phyloP scores from a whole-genome alignment of 2,113 vertebrate species.

The Pygoscelis adeliae region DNA sequence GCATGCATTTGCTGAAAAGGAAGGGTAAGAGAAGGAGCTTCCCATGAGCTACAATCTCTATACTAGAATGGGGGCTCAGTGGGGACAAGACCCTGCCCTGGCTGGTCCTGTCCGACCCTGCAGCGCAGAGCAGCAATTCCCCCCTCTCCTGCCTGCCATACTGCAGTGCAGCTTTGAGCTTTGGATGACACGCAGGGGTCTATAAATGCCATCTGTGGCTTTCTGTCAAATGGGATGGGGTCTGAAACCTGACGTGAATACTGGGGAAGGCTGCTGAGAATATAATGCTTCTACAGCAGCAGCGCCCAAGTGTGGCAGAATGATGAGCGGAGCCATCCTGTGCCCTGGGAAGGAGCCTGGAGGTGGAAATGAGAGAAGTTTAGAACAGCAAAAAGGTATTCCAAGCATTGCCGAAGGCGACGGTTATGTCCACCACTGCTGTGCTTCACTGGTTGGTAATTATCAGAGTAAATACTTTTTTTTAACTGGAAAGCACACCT shows the following conservation, averaged over 20 bases:
- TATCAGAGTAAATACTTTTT: not conserved
- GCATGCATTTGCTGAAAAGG: not conserved
- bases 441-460: not conserved
- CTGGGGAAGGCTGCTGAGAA: not conserved
- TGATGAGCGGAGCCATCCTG: not conserved
- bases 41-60: fast-evolving
- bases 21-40: not conserved
- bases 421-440: not conserved
- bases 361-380: not conserved
- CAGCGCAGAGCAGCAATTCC: not conserved
- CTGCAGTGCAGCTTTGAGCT: not conserved
- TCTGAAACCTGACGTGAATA: not conserved
- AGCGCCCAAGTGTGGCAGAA: not conserved
- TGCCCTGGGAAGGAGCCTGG: not conserved
- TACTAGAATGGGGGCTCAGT: not conserved
- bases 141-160: not conserved
- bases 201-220: not conserved
- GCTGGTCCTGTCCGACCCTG: not conserved
- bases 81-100: not conserved
- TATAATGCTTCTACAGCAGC: not conserved
- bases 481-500: not conserved
- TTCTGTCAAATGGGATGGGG: not conserved
- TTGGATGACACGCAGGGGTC: not conserved
- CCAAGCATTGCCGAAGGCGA: not conserved
- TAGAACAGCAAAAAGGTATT: not conserved